Base-by-base conservation (phyloP, 2,113 vertebrate genomes). In the Martes martes region DNA sequence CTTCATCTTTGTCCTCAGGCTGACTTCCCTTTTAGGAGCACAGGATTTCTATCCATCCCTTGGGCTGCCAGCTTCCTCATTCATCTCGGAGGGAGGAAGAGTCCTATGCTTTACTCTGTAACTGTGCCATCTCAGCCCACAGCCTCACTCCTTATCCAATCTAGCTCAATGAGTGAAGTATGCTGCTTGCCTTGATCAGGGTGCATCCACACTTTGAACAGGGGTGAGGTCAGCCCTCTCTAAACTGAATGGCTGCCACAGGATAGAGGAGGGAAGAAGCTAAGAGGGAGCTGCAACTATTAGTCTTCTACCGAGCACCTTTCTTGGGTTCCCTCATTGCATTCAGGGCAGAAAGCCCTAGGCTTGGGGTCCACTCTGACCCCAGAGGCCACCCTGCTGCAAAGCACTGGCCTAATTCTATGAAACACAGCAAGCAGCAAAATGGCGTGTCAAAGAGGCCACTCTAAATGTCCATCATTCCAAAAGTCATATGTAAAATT, bases 71-170 rank as follows among this genome's bases (percentile, higher is more conserved):
- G 45, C 59, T 28, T 50, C 67, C 81, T n/a, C 82, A 11, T 36
- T 59, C 6, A 28, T 18, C 24, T 55, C 33, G 8, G 2, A 36
- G 33, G 24, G 4, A 31, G 16, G 16, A 42, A 33, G 57, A 63
- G 36, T 28, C 11, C 4, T 11, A 0, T 0, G 28, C 42, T 9
- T 9, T 9, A 26, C 65, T 52, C 65, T 52, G 9, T 21, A 11
- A 36, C 7, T 7, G 19, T 18, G 2, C 23, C 18, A 2, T 47
- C 52, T 57, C 11, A 7, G 8, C 65, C 21, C n/a, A 67, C 11
- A 4, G 24, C 16, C 42, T 28, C 4, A 15, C n/a, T 52, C 3
- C 83, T 28, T 52, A 2, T 1, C n/a, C 36, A 74, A 0, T 16
- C 6, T 10, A 24, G n/a, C 28, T 39, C 6, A 80, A 0, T 73